A percentile compares a stretch with the other conserved stretches of the same genome.
Conservation (phyloP, 2,888 invertebrate species). For the Hypomecis atomaria region DNA sequence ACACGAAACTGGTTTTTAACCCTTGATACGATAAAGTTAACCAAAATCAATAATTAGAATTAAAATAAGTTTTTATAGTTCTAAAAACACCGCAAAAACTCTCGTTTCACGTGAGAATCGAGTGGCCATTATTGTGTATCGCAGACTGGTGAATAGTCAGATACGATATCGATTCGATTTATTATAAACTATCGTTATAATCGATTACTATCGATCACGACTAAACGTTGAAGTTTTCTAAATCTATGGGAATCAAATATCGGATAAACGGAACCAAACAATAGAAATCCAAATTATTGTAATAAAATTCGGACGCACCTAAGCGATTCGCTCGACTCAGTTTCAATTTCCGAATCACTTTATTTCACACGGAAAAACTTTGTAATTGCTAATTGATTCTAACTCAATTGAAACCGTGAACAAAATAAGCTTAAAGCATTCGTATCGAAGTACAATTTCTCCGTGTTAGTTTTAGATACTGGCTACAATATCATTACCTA, state of each 20-base stretch:
- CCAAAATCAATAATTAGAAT: neutral
- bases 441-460: no score
- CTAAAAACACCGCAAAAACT: conserved; percentile 22
- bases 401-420: no score
- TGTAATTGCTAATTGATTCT: no score
- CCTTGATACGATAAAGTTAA: neutral
- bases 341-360: no score
- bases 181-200: conserved; percentile 47
- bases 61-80: neutral
- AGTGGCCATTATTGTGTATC: conserved; percentile 10
- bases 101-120: conserved; percentile 44
- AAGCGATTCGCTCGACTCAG: conserved; percentile 7
- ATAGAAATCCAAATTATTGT: conserved; percentile 50
- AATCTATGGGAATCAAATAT: conserved; percentile 47
- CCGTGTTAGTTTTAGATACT: no score
- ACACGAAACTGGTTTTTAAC: neutral
- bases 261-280: conserved; percentile 43
- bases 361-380: no score
- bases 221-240: conserved; percentile 48
- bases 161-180: conserved; percentile 51
- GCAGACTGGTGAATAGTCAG: conserved; percentile 13
- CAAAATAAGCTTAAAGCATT: no score
- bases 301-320: conserved; percentile 47
- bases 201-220: conserved; percentile 54
- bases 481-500: no score